phyloP scores from a whole-genome alignment of 2,888 invertebrate species.

The Chloroclysta siterata region DNA sequence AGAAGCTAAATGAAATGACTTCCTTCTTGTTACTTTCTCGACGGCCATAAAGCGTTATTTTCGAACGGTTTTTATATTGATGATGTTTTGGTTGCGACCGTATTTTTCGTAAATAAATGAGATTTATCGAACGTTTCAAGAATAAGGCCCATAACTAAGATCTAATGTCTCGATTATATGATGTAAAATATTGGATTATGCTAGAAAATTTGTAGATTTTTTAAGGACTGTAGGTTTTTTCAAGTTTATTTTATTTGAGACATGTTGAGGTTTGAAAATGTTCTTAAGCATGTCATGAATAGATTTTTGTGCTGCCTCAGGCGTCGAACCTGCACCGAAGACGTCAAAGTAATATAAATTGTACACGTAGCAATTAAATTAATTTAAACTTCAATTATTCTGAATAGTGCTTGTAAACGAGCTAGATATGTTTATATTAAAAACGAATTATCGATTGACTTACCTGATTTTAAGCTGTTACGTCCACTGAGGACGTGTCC shows the following conservation, averaged over 20 bases:
- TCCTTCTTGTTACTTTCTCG: too few relatives aligned
- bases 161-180: conserved; percentile 5
- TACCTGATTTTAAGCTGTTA: too few relatives aligned
- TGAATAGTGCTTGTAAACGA: not conserved
- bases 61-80: too few relatives aligned
- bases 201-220: conserved; percentile 34
- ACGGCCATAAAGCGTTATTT: too few relatives aligned
- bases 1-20: too few relatives aligned
- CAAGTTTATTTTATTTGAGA: conserved; percentile 8
- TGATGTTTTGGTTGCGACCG: too few relatives aligned
- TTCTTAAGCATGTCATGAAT: not conserved
- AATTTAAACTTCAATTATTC: not conserved
- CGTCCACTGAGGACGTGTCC: not conserved
- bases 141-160: not conserved
- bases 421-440: not conserved
- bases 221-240: conserved; percentile 40
- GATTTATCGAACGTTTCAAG: too few relatives aligned
- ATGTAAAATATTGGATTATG: conserved; percentile 9
- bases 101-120: too few relatives aligned
- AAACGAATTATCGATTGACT: too few relatives aligned
- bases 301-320: not conserved
- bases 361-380: not conserved
- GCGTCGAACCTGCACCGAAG: not conserved
- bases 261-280: conserved; percentile 5
- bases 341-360: not conserved